Evolutionary conservation across 2,113 vertebrate species (phyloP).

Genomic region (Lepus americanus): DNA sequence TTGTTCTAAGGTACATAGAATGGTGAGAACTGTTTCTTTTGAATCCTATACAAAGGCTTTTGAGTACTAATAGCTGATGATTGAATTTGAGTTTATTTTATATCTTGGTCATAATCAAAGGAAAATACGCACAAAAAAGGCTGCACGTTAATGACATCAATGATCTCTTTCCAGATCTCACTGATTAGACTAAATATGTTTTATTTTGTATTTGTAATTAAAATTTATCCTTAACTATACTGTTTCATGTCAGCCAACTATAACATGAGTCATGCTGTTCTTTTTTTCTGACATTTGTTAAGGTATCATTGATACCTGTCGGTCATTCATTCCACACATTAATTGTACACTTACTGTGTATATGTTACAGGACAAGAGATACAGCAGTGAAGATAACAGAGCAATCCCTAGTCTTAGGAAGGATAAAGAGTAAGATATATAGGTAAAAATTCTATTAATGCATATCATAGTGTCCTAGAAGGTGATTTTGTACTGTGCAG

Average conservation of each 20-base stretch:
- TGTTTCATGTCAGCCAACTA: neutral
- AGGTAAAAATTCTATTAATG: neutral
- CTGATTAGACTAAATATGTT: neutral
- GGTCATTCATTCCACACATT: slow-evolving; percentile 1
- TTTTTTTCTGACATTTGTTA: slow-evolving; percentile 28
- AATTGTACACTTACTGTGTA: neutral
- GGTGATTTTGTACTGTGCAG: neutral
- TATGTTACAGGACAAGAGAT: neutral
- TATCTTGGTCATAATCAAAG: neutral
- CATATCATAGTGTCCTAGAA: neutral
- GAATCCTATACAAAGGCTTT: neutral
- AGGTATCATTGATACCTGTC: slow-evolving; percentile 6
- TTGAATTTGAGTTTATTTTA: slow-evolving; percentile 33
- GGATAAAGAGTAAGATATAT: neutral
- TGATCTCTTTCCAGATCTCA: slow-evolving; percentile 24
- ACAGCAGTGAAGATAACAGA: neutral
- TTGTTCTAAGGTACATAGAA: neutral
- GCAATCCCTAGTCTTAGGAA: neutral
- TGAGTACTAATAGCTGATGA: neutral
- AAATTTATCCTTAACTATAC: slow-evolving; percentile 12
- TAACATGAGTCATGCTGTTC: slow-evolving; percentile 16
- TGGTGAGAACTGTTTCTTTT: neutral
- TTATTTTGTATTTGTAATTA: slow-evolving; percentile 36
- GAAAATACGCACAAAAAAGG: neutral
- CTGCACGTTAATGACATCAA: neutral